Percentiles rank a stretch among this genome's conserved stretches.
phyloP scores from a whole-genome alignment of 1,140 invertebrate species.

The Rhagoletis zephyria region DNA sequence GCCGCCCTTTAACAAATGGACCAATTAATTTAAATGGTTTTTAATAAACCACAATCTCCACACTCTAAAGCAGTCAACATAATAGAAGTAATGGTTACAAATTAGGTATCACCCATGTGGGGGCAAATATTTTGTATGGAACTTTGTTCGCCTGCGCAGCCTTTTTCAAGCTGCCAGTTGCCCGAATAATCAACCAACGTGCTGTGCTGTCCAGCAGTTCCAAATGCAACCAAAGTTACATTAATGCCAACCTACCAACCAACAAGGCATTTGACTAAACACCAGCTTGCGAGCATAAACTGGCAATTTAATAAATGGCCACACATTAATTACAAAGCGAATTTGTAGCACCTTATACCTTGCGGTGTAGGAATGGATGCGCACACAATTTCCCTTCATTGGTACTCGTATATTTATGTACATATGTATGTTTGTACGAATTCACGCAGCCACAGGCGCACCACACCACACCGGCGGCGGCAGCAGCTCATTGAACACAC shows the following conservation, averaged over 20 bases:
- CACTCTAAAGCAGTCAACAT: slow-evolving; percentile 61
- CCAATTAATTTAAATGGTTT: slow-evolving; percentile 68
- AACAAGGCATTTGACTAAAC: neutral
- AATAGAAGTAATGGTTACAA: slow-evolving; percentile 72
- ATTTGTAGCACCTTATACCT: slow-evolving; percentile 49
- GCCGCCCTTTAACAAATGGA: slow-evolving; percentile 51
- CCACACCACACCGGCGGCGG: neutral
- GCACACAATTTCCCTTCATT: neutral
- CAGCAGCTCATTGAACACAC: slow-evolving; percentile 46
- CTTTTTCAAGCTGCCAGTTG: neutral
- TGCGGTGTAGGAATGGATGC: neutral
- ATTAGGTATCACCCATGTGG: slow-evolving; percentile 61
- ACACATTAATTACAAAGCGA: slow-evolving; percentile 67
- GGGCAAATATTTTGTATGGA: slow-evolving; percentile 21
- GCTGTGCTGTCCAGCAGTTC: neutral
- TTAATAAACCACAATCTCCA: slow-evolving; percentile 69
- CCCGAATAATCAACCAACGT: neutral
- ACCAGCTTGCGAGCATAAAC: slow-evolving; percentile 59
- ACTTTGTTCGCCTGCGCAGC: neutral
- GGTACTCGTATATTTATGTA: too few relatives aligned
- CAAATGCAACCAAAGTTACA: slow-evolving; percentile 18
- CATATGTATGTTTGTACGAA: neutral
- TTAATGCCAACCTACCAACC: neutral
- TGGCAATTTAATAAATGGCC: slow-evolving; percentile 73
- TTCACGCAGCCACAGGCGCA: slow-evolving; percentile 15